phyloP scores from a whole-genome alignment of 2,797 vertebrate genomes.

The Tapera naevia region DNA sequence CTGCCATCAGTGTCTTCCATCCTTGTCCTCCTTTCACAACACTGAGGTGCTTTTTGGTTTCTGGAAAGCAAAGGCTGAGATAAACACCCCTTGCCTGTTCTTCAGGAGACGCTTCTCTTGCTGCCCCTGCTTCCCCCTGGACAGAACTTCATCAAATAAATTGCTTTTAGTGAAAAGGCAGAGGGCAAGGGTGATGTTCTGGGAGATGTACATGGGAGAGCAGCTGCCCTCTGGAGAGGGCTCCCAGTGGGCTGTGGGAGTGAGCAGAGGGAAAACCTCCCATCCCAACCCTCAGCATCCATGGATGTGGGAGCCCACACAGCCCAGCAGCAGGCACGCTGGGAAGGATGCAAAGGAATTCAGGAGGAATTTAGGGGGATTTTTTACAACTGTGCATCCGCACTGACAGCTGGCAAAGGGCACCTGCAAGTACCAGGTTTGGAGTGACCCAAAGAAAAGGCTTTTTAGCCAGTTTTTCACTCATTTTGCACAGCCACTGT shows the following conservation, averaged over 20 bases:
- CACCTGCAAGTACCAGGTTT: rapidly evolving
- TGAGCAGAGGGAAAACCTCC: rapidly evolving
- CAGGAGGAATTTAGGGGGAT: rapidly evolving
- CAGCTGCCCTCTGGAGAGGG: neutral
- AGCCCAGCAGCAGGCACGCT: neutral
- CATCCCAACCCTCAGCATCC: neutral
- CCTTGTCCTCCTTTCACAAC: rapidly evolving
- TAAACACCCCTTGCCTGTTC: rapidly evolving
- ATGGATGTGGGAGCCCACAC: rapidly evolving
- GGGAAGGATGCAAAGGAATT: neutral
- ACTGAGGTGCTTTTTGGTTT: neutral
- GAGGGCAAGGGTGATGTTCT: rapidly evolving
- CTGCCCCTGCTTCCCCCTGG: neutral
- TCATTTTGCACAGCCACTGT: neutral
- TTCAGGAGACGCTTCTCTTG: neutral
- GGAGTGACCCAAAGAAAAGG: rapidly evolving
- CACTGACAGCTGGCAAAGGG: neutral
- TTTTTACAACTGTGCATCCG: rapidly evolving
- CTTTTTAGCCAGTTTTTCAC: neutral
- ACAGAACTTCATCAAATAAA: neutral
- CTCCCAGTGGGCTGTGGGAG: neutral
- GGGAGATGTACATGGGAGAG: rapidly evolving
- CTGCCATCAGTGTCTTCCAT: neutral
- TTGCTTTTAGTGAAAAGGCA: neutral
- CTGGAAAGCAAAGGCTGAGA: neutral